Evolutionary conservation across 35 echinoderm and acorn worm genomes (phyloP), one percentile per base, ranked within the genome.

Genomic region (Holothuria glaberrima): DNA sequence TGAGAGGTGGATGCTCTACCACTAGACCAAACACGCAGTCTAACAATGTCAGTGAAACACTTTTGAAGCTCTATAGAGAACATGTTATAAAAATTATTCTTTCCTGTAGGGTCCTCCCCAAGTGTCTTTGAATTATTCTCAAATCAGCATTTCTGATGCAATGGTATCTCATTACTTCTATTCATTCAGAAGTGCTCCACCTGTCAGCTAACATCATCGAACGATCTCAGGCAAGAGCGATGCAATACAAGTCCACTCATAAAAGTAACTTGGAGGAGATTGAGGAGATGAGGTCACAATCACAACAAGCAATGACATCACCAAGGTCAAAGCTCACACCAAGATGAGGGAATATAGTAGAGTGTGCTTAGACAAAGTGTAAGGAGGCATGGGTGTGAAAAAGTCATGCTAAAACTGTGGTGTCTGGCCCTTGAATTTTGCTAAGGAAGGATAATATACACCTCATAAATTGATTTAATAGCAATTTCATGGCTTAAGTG

Each of bases 201-300:
- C 29, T 95, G 30, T 95, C 93, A 25, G 91, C 93, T 18, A 83
- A 99, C 59, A 35, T 99, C 0, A 99, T 99, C 68, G 18, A 90
- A 52, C 56, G 92, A 71, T 99, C 97, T 0, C 88, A 90, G 22
- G 73, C 67, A 0, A 68, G 97, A 50, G 38, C 91, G 10, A 31
- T 75, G 32, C 54, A 70, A 14, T 91, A 99, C 50, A 35, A 48
- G 59, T 68, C 57, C 0, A 33, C 67, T 31, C 97, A 99, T 30
- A 58, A 95, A 58, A 60, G 17, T n/a, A 86, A 93, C 34, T 86
- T 95, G 88, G 93, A 70, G 9, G 88, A 92, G 63, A 90, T 99
- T 6, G 91, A 95, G 54, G 94, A 92, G 16, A 71, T 93, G 1
- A 93, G 97, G 34, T 90, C 90, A 54, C 91, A 99, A 73, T 99